Evolutionary conservation across 1,140 invertebrate species (phyloP), one percentile per base, ranked within the genome.

Genomic region (Leptopilina clavipes): DNA sequence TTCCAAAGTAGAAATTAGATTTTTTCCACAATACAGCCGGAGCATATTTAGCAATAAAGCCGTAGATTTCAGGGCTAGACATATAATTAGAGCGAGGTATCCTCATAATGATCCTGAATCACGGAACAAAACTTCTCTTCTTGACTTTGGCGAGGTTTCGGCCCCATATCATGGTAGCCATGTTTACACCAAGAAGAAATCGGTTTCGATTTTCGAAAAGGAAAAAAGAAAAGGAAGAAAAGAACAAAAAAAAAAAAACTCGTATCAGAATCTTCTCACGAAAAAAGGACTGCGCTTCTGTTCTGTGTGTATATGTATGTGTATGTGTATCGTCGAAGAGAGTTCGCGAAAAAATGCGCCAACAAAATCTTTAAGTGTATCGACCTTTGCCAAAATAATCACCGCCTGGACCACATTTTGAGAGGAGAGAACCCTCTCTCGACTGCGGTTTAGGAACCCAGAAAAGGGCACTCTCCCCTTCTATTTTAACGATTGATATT

Each of bases 81-180:
- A 88, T 89, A 88, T 89, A 89, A 89, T 89, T 89, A 89, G 82
- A 88, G 83, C 76, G 75, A 77, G 82, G 85, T 78, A 87, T 89
- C 84, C 84, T 87, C 86, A 81, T 88, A 89, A 89, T 89, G 82
- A 83, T 81, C 73, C 78, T 82, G 81, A 78, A 86, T 88, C 88
- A 89, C 87, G 88, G 82, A 87, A 87, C 81, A 83, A 81, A 78
- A 70, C 73, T 76, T 81, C 78, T 73, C 37, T 40, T 40, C 37
- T 40, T 17, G 48, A 52, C 48, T 52, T 31, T 52, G 14, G 5
- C 37, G 8, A 52, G 70, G 71, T 81, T 71, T 73, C 45, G 48
- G n/a, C 77, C 37, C 6, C 9, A 0, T 31, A 40, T 40, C 6
- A 9, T 76, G 59, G 74, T 78, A 81, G 80, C 70, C 74, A 80